Evolutionary conservation across 2,113 vertebrate genomes (phyloP).

Genomic region (Arenaria interpres): DNA sequence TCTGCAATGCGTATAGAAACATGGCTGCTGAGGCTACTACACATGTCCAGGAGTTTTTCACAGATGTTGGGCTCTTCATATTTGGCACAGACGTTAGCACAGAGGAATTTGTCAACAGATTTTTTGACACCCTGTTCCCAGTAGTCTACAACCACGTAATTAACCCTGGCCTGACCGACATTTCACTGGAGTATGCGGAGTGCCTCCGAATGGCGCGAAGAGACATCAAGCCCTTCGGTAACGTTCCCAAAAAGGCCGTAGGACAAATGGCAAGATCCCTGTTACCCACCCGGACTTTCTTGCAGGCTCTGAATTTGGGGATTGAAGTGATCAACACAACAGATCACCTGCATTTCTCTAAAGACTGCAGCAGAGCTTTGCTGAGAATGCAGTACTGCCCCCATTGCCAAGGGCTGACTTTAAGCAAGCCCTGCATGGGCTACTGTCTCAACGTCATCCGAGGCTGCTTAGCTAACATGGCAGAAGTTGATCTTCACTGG

Average conservation of each 20-base stretch:
- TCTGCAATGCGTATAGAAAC: slow-evolving; percentile 76
- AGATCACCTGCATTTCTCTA: slow-evolving; percentile 83
- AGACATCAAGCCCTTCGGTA: slow-evolving; percentile 78
- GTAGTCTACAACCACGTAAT: slow-evolving; percentile 82
- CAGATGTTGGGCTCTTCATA: slow-evolving; percentile 83
- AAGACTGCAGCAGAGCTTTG: slow-evolving; percentile 83
- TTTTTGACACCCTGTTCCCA: slow-evolving; percentile 88
- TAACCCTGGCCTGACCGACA: slow-evolving; percentile 69
- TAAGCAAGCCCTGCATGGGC: slow-evolving; percentile 86
- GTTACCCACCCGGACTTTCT: slow-evolving; percentile 77
- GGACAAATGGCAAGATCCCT: slow-evolving; percentile 77
- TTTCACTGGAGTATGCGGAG: slow-evolving; percentile 75
- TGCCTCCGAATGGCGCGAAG: slow-evolving; percentile 76
- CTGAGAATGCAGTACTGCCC: slow-evolving; percentile 88
- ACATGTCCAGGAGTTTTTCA: slow-evolving; percentile 82
- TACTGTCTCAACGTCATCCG: slow-evolving; percentile 88
- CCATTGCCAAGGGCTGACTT: slow-evolving; percentile 82
- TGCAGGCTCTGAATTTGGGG: slow-evolving; percentile 88
- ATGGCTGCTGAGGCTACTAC: slow-evolving; percentile 75
- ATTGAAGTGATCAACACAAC: slow-evolving; percentile 92
- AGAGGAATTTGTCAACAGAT: slow-evolving; percentile 82
- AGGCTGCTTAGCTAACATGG: slow-evolving; percentile 85
- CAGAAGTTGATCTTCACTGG: slow-evolving; percentile 88
- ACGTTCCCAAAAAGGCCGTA: slow-evolving; percentile 65
- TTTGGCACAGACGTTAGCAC: slow-evolving; percentile 82